Evolutionary conservation across 1,140 invertebrate genomes (phyloP).

Genomic region (Conus betulinus): DNA sequence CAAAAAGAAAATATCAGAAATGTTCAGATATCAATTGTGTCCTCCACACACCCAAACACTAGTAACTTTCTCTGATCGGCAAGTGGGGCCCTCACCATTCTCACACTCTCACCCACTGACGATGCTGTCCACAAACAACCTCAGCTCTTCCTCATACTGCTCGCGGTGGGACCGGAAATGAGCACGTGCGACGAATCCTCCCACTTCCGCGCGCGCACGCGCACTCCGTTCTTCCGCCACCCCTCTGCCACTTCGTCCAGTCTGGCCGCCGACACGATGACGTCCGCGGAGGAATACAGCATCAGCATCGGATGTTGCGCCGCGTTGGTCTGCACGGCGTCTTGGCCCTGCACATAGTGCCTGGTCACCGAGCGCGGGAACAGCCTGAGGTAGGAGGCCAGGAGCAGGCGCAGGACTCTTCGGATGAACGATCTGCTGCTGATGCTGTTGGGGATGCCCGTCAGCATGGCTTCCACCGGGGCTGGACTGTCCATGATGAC

Average conservation of each 20-base stretch:
- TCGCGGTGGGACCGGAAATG: constrained; percentile 5
- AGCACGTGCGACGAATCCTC: constrained; percentile 18
- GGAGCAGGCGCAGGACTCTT: background rate
- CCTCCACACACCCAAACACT: background rate
- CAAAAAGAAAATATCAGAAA: background rate
- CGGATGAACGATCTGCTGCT: background rate
- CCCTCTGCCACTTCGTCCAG: background rate
- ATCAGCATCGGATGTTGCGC: background rate
- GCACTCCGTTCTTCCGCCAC: background rate
- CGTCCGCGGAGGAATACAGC: constrained; percentile 26
- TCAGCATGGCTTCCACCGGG: constrained; percentile 13
- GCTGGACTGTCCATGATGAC: constrained; percentile 21
- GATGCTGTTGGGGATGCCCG: constrained; percentile 22
- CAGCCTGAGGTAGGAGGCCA: constrained; percentile 3
- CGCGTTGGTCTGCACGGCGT: constrained; percentile 1
- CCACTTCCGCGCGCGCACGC: constrained; percentile 22
- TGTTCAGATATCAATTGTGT: background rate
- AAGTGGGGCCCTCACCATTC: background rate
- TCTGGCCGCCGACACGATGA: background rate
- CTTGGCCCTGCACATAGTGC: constrained; percentile 19
- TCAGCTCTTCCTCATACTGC: constrained; percentile 24
- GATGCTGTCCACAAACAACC: background rate
- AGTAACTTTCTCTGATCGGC: background rate
- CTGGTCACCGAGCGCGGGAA: constrained; percentile 1
- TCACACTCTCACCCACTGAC: background rate